phyloP scores from a whole-genome alignment of 2,888 invertebrate genomes.

The Pyralis farinalis region DNA sequence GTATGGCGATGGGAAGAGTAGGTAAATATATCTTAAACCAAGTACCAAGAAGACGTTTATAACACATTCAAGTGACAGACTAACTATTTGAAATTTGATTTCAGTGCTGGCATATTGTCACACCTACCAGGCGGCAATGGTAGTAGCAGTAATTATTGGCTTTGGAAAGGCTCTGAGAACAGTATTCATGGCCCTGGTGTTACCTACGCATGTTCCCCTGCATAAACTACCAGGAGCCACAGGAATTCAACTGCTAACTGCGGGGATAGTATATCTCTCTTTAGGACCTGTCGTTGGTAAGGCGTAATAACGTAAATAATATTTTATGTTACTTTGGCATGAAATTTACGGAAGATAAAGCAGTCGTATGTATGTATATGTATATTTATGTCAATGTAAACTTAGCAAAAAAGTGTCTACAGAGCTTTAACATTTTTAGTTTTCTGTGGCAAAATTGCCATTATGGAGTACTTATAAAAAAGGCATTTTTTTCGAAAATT shows the following conservation, averaged over 20 bases:
- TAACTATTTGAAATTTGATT: conserved; percentile 22
- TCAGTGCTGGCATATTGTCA: conserved; percentile 83
- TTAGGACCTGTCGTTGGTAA: conserved; percentile 85
- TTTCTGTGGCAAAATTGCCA: too few relatives aligned
- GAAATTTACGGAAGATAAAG: too few relatives aligned
- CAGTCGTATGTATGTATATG: too few relatives aligned
- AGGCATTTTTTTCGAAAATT: too few relatives aligned
- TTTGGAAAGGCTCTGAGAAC: conserved; percentile 87
- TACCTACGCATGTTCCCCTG: conserved; percentile 86
- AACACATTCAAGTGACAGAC: too few relatives aligned
- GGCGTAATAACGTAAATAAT: too few relatives aligned
- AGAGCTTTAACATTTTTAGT: too few relatives aligned
- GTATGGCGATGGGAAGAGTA: conserved; percentile 84
- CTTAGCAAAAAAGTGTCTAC: too few relatives aligned
- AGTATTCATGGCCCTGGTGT: conserved; percentile 87
- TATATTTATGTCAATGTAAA: too few relatives aligned
- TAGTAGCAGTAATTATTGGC: conserved; percentile 84
- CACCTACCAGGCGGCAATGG: conserved; percentile 75
- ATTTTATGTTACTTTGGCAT: too few relatives aligned
- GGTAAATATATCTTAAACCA: conserved; percentile 60
- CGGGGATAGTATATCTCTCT: conserved; percentile 82
- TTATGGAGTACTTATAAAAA: too few relatives aligned
- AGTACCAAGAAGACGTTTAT: too few relatives aligned
- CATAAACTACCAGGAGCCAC: conserved; percentile 86
- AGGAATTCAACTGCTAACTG: conserved; percentile 84